Evolutionary conservation across 2,797 vertebrate species (phyloP).

Genomic region (Gallinago stenura): DNA sequence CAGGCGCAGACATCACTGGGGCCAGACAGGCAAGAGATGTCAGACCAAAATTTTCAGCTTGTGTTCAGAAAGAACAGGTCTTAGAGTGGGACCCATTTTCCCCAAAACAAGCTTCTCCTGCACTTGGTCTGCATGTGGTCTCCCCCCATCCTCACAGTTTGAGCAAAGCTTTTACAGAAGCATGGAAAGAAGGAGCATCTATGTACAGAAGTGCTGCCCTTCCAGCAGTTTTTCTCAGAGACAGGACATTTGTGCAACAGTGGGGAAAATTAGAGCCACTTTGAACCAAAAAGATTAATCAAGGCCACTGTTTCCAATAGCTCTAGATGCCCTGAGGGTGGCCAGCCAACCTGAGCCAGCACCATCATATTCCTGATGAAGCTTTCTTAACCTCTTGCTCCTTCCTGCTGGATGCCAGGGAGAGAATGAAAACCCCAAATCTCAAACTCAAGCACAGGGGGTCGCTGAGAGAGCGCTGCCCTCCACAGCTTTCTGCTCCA

Average conservation of each 20-base stretch:
- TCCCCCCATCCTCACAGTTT: not conserved
- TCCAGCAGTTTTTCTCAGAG: not conserved
- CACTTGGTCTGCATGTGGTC: not conserved
- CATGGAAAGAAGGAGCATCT: accelerated
- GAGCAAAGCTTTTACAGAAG: not conserved
- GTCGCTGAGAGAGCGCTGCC: not conserved
- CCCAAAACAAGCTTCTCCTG: not conserved
- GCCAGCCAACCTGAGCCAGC: not conserved
- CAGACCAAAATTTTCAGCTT: not conserved
- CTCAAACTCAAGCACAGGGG: accelerated
- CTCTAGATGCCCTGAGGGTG: not conserved
- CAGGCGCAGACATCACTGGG: accelerated
- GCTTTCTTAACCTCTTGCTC: not conserved
- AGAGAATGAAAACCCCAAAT: not conserved
- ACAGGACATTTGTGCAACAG: not conserved
- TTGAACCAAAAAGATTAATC: not conserved
- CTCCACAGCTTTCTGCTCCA: not conserved
- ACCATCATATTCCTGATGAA: not conserved
- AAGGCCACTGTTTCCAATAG: not conserved
- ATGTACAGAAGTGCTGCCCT: not conserved
- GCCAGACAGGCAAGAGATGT: accelerated
- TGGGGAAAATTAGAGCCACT: not conserved
- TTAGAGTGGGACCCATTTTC: not conserved
- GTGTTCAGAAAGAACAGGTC: not conserved
- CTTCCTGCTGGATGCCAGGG: not conserved